Percentiles rank a stretch among this genome's conserved stretches.
These are phyloP conservation scores for Thereva nobilitata DNA, from an alignment of 2,888 invertebrate genomes.

Conservation along the genomic window DNA sequence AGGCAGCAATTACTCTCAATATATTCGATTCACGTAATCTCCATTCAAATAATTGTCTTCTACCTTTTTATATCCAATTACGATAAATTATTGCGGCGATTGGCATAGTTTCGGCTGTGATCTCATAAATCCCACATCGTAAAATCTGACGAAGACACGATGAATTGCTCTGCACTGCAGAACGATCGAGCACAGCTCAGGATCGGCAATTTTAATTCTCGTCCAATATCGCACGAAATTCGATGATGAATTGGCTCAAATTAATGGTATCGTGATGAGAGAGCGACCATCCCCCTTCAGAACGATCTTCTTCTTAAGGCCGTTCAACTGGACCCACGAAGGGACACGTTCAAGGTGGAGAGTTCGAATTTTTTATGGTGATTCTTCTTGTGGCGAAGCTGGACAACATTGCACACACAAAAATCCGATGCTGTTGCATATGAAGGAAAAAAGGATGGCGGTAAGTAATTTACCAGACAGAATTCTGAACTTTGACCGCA, in stretches of 20 bases:
- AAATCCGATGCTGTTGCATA: background rate
- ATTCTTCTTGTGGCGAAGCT: background rate
- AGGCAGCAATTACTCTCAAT: too few species aligned
- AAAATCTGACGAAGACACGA: background rate
- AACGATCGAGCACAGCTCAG: constrained; percentile 15
- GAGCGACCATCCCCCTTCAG: constrained; percentile 15
- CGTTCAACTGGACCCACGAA: constrained; percentile 9
- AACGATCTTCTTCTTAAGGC: constrained; percentile 20
- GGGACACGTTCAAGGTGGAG: too few species aligned
- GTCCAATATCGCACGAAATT: constrained; percentile 31
- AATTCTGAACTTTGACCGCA: constrained; percentile 35
- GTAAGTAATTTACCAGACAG: constrained; percentile 12
- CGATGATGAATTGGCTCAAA: constrained; percentile 37
- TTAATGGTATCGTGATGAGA: constrained; percentile 37
- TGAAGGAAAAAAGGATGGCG: background rate
- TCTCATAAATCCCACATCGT: too few species aligned
- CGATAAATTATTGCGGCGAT: too few species aligned
- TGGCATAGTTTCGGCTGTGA: too few species aligned
- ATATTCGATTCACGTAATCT: too few species aligned
- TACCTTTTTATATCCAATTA: too few species aligned
- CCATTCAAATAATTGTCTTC: too few species aligned
- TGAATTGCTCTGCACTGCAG: constrained; percentile 25
- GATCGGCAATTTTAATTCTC: constrained; percentile 20
- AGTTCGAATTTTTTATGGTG: too few species aligned
- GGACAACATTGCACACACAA: background rate